Conservation (phyloP, 2,113 vertebrate genomes). For the Capricornis sumatraensis region DNA sequence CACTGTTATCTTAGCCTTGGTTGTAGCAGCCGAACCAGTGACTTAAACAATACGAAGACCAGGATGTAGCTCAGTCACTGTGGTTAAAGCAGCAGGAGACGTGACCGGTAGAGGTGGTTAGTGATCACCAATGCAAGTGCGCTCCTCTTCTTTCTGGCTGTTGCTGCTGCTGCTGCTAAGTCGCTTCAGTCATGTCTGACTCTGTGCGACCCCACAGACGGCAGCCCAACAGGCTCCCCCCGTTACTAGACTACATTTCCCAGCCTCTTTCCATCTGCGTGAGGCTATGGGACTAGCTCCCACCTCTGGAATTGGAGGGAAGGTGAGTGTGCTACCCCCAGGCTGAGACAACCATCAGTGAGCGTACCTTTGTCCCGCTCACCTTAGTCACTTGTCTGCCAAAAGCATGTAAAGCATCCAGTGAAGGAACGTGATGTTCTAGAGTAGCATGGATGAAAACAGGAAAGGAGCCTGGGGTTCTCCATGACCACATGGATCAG, state of each 20-base stretch:
- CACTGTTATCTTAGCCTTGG: not conserved
- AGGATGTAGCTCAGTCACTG: not conserved
- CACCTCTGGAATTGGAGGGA: not conserved
- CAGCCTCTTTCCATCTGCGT: not conserved
- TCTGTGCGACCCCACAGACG: too few species aligned
- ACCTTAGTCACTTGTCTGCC: not conserved
- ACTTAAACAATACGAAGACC: not conserved
- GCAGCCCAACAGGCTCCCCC: too few species aligned
- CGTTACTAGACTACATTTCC: not conserved
- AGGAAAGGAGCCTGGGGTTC: not conserved
- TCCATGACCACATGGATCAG: not conserved
- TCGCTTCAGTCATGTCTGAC: too few species aligned
- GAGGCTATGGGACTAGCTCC: not conserved
- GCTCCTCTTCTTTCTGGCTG: not conserved
- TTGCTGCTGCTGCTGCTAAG: too few species aligned
- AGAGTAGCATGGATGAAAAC: not conserved
- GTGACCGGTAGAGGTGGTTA: not conserved
- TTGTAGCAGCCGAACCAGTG: not conserved
- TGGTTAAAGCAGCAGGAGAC: not conserved
- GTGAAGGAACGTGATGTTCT: not conserved
- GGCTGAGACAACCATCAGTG: not conserved
- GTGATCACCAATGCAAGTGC: not conserved
- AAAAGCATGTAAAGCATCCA: not conserved
- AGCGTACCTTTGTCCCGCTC: not conserved
- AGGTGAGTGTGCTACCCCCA: not conserved